Evolutionary conservation across 2,113 vertebrate species (phyloP), one percentile per base, ranked within the genome.

Genomic region (Anas platyrhynchos): DNA sequence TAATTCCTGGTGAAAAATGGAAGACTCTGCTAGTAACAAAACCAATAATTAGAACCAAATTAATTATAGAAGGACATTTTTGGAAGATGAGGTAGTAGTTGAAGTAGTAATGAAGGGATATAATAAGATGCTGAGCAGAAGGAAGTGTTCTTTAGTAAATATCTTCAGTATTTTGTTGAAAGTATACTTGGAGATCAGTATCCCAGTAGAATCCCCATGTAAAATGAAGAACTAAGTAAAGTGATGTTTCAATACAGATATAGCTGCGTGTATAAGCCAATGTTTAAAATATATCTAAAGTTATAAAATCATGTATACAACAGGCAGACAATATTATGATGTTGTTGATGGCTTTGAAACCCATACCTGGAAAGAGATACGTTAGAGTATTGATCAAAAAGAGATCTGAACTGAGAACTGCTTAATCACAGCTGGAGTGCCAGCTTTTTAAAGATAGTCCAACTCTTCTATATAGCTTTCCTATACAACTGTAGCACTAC

Each of bases 161-260:
- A 43, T 68, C 16, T n/a, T n/a, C 10, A 73, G 26, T 59, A 25
- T n/a, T 69, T 65, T 76, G 22, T 76, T 71, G 34, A 56, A 69
- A 36, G 11, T 21, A 18, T 74, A 20, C 31, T 23, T 36, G 76
- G 21, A 63, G 41, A 75, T 69, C 38, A 13, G 29, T 32, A 11
- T 75, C 2, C 22, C 16, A 43, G 55, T 31, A 26, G 13, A 62
- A 32, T 34, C 23, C 52, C 54, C 26, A 18, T 43, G 50, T 50
- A 50, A 75, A 56, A 75, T 13, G 26, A 66, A 72, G 34, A 84
- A n/a, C 2, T 13, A 29, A 50, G 41, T 61, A 12, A 54, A 61
- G 23, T 41, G 38, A 31, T 4, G 4, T 56, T 75, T 69, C 3
- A 0, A 7, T 91, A 41, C 0, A 1, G 41, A 7, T 62, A 16